phyloP scores from a whole-genome alignment of 2,888 invertebrate species.

The Eupithecia centaureata region DNA sequence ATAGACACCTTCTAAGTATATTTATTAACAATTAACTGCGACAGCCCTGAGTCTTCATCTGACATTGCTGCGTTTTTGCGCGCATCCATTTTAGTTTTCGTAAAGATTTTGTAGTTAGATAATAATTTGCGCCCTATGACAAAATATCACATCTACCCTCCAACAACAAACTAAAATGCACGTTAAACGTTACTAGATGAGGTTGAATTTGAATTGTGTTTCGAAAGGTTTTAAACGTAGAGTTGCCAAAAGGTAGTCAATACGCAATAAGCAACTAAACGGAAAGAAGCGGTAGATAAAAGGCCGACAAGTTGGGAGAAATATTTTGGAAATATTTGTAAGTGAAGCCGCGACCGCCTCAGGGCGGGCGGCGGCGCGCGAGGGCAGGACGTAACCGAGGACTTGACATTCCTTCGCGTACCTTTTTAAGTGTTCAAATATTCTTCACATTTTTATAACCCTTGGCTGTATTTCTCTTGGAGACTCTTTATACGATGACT shows the following conservation, averaged over 20 bases:
- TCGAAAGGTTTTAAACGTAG: conserved; percentile 15
- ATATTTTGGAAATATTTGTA: conserved; percentile 84
- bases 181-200: not conserved
- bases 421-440: conserved; percentile 11
- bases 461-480: not conserved
- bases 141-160: conserved; percentile 39
- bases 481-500: not conserved
- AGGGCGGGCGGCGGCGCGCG: conserved; percentile 52
- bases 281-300: conserved; percentile 83
- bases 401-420: conserved; percentile 28
- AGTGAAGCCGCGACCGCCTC: conserved; percentile 69
- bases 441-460: not conserved
- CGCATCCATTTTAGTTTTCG: conserved; percentile 76
- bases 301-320: conserved; percentile 81
- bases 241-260: conserved; percentile 40
- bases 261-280: conserved; percentile 76
- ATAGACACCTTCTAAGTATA: not conserved
- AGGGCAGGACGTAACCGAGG: conserved; percentile 42
- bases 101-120: conserved; percentile 79
- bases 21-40: conserved; percentile 24
- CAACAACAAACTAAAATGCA: conserved; percentile 25
- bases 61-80: conserved; percentile 72
- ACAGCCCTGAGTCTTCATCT: conserved; percentile 66
- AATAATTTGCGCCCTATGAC: conserved; percentile 55
- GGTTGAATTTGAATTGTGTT: conserved; percentile 32